Percentiles rank a stretch among this genome's conserved stretches.
These are phyloP conservation scores for Sesia apiformis DNA, from an alignment of 2,888 invertebrate genomes.

Conservation along the genomic window DNA sequence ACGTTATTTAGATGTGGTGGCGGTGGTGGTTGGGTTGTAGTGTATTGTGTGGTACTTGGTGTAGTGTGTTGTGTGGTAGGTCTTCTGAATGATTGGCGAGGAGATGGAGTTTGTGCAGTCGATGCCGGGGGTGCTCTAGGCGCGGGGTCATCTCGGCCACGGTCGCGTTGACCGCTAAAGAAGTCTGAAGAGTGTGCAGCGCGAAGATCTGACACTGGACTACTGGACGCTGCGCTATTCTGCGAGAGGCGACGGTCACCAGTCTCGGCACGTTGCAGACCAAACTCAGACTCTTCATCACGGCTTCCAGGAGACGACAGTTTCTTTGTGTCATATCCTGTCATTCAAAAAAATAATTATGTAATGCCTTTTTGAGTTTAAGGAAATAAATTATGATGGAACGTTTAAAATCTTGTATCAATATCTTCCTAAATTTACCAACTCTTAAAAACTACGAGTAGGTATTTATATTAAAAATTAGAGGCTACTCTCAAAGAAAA, in stretches of 20 bases:
- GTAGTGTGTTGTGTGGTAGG: constrained; percentile 52
- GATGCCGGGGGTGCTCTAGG: constrained; percentile 14
- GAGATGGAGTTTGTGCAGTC: constrained; percentile 21
- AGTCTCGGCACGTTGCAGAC: constrained; percentile 81
- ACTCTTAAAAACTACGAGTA: too few species aligned
- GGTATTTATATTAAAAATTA: too few species aligned
- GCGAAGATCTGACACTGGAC: constrained; percentile 76
- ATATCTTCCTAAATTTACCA: too few species aligned
- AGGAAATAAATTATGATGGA: too few species aligned
- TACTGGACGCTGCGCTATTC: constrained; percentile 33
- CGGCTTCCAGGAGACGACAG: constrained; percentile 52
- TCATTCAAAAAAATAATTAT: constrained; percentile 5
- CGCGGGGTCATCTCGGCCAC: constrained; percentile 53
- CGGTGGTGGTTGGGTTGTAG: constrained; percentile 23
- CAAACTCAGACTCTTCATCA: constrained; percentile 82
- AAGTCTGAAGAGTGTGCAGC: constrained; percentile 85
- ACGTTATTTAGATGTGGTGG: constrained; percentile 24
- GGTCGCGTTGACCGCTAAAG: constrained; percentile 75
- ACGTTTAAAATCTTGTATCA: too few species aligned
- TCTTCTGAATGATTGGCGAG: constrained; percentile 46
- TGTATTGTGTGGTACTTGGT: constrained; percentile 31
- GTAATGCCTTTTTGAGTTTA: not conserved
- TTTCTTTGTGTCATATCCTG: constrained; percentile 80
- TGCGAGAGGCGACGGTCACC: constrained; percentile 69
- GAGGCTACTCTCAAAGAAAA: too few species aligned